These are phyloP conservation scores for Galaxias olidus DNA, from an alignment of 2,797 vertebrate genomes.

Conservation along the genomic window DNA sequence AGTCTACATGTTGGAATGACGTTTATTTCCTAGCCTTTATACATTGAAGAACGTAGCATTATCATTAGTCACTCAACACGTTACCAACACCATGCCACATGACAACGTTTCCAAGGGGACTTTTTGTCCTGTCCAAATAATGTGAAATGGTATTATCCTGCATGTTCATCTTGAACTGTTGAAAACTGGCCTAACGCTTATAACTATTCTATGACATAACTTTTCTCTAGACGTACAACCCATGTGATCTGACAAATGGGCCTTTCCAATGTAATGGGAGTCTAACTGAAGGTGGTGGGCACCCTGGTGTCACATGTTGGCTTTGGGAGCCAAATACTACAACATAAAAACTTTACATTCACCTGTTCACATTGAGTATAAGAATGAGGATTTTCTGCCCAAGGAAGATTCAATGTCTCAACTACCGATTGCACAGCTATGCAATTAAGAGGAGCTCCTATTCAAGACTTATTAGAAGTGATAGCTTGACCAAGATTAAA, in stretches of 20 bases:
- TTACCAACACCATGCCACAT: slow-evolving; percentile 10
- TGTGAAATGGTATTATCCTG: slow-evolving; percentile 37
- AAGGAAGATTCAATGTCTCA: slow-evolving; percentile 43
- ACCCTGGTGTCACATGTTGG: slow-evolving; percentile 43
- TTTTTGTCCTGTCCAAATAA: slow-evolving; percentile 28
- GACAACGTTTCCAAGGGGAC: slow-evolving; percentile 6
- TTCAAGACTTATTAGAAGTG: slow-evolving; percentile 24
- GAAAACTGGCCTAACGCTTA: slow-evolving; percentile 21
- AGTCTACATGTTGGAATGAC: slow-evolving; percentile 12
- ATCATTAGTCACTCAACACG: slow-evolving; percentile 17
- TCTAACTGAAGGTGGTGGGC: slow-evolving; percentile 68
- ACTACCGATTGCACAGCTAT: slow-evolving; percentile 48
- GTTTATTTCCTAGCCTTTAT: slow-evolving; percentile 22
- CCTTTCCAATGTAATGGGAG: slow-evolving; percentile 30
- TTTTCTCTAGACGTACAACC: slow-evolving; percentile 32
- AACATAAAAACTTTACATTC: slow-evolving; percentile 34
- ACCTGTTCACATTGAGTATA: slow-evolving; percentile 52
- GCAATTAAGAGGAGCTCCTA: slow-evolving; percentile 40
- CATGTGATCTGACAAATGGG: slow-evolving; percentile 35
- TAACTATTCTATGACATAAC: slow-evolving; percentile 16
- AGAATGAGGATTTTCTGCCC: slow-evolving; percentile 35
- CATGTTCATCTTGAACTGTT: slow-evolving; percentile 43
- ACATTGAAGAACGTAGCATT: slow-evolving; percentile 27
- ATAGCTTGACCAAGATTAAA: slow-evolving; percentile 47
- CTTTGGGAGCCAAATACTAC: slow-evolving; percentile 35